These are phyloP conservation scores for Eucera pruinosa DNA, from an alignment of 2,888 invertebrate species.

Conservation along the genomic window DNA sequence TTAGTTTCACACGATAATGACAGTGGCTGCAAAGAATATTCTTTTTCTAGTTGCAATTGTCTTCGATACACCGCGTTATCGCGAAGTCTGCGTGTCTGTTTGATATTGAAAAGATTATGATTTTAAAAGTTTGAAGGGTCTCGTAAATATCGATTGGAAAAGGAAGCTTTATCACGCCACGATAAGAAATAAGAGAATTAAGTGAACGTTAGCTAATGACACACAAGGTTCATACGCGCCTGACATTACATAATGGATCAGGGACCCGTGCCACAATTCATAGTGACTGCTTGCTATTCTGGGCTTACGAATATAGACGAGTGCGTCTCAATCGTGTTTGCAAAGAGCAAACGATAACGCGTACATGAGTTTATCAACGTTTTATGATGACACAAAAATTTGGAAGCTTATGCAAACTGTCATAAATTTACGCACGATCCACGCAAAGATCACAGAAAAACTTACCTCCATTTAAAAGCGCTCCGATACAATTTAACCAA, in stretches of 20 bases:
- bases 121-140: rapidly evolving
- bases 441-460: not conserved
- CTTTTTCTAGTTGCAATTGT: too few relatives aligned
- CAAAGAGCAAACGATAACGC: not conserved
- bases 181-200: not conserved
- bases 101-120: not conserved
- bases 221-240: constrained; percentile 3
- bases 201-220: too few relatives aligned
- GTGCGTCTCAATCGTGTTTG: not conserved
- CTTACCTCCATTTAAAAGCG: not conserved
- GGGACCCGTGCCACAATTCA: not conserved
- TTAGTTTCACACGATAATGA: not conserved
- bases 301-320: constrained; percentile 2
- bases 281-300: not conserved
- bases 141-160: not conserved
- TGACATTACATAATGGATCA: constrained; percentile 16
- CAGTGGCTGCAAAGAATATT: too few relatives aligned
- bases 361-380: not conserved
- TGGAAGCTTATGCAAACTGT: not conserved
- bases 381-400: constrained; percentile 1
- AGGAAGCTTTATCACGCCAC: not conserved
- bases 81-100: not conserved
- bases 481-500: not conserved
- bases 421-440: not conserved
- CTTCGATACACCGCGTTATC: not conserved